A percentile compares a stretch with the other conserved stretches of the same genome.
These are phyloP conservation scores for Caradrina clavipalpis DNA, from an alignment of 2,888 invertebrate species.

Conservation along the genomic window DNA sequence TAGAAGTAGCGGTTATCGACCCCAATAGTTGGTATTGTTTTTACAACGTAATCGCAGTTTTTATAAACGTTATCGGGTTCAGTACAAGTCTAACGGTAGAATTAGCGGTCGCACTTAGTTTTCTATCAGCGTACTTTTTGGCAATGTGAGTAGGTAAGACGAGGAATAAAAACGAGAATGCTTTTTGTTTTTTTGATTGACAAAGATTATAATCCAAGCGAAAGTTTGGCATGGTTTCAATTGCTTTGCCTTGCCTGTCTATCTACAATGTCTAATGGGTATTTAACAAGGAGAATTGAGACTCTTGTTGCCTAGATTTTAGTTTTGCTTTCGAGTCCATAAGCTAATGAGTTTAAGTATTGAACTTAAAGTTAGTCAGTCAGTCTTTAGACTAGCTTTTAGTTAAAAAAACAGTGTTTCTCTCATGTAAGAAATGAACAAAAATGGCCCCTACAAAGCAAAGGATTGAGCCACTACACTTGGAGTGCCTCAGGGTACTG, in stretches of 20 bases:
- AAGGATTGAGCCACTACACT: not conserved
- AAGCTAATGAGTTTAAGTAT: too few relatives aligned
- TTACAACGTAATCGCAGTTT: constrained; percentile 32
- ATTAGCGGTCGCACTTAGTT: constrained; percentile 1
- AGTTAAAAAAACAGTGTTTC: not conserved
- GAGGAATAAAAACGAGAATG: constrained; percentile 15
- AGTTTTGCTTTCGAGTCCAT: not conserved
- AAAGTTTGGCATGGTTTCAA: constrained; percentile 16
- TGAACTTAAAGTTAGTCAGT: not conserved
- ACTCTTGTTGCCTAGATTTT: not conserved
- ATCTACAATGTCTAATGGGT: not conserved
- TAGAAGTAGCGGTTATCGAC: constrained; percentile 40
- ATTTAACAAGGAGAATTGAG: not conserved
- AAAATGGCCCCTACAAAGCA: not conserved
- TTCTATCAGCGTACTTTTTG: constrained; percentile 11
- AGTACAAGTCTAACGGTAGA: constrained; percentile 11
- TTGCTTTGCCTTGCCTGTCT: not conserved
- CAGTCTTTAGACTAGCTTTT: too few relatives aligned
- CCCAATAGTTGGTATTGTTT: constrained; percentile 34
- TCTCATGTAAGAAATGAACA: not conserved
- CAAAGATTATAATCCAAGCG: not conserved
- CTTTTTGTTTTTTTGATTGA: not conserved
- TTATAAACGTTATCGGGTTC: constrained; percentile 1
- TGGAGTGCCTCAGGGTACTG: not conserved
- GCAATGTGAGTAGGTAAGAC: not conserved